Conservation (phyloP, 2,113 vertebrate species). For the Podilymbus podiceps region DNA sequence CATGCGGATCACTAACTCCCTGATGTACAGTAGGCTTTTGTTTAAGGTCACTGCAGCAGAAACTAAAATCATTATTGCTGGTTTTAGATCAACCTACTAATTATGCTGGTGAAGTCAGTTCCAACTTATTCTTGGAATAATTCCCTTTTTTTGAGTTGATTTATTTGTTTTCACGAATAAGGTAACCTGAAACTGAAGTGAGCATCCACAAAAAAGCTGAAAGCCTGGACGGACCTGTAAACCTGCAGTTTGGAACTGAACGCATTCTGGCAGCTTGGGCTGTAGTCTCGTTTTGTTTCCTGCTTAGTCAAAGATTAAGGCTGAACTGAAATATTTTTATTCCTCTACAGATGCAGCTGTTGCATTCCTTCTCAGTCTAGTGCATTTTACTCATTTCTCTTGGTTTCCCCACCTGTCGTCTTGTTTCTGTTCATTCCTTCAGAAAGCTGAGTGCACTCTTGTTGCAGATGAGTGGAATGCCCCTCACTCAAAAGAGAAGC, state of each 20-base stretch:
- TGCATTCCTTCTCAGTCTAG: neutral
- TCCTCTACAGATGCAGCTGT: neutral
- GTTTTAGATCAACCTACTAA: neutral
- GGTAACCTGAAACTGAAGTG: neutral
- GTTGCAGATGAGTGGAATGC: neutral
- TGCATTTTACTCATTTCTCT: neutral
- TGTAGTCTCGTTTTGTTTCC: neutral
- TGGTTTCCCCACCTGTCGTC: neutral
- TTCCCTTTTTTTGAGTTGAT: neutral
- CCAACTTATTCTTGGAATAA: neutral
- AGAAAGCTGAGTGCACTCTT: neutral
- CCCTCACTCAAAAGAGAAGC: neutral
- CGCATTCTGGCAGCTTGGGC: neutral
- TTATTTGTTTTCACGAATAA: neutral
- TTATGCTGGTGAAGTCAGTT: neutral
- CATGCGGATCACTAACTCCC: neutral
- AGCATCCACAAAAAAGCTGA: neutral
- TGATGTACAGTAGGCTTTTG: neutral
- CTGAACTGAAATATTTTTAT: neutral
- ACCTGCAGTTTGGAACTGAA: neutral
- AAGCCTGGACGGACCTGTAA: neutral
- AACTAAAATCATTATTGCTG: neutral
- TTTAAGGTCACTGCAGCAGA: neutral
- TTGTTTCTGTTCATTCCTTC: neutral
- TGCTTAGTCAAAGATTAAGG: neutral